A percentile compares a stretch with the other conserved stretches of the same genome.
phyloP scores from a whole-genome alignment of 1,140 invertebrate species.

The Chrysomallon squamiferum region DNA sequence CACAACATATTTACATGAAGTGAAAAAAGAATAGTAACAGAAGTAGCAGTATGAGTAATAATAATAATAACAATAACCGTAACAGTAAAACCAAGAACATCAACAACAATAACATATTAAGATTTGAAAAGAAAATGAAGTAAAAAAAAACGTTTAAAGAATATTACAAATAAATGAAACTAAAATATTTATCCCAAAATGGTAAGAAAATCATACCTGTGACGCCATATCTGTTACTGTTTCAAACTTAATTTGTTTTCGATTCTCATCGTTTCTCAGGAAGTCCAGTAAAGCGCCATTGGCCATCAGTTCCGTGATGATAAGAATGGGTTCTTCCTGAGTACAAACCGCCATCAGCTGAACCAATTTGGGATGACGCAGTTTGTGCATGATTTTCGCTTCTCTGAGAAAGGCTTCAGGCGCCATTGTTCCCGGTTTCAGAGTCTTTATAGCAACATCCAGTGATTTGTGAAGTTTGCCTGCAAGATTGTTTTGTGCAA shows the following conservation, averaged over 20 bases:
- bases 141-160: neutral
- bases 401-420: conserved; percentile 97
- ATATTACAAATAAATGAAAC: neutral
- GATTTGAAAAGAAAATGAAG: too few species aligned
- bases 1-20: too few species aligned
- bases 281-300: conserved; percentile 90
- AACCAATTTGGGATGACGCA: conserved; percentile 93
- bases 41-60: too few species aligned
- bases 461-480: conserved; percentile 88
- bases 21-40: too few species aligned
- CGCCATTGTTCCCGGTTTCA: conserved; percentile 95
- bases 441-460: conserved; percentile 95
- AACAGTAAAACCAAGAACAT: too few species aligned
- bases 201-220: too few species aligned
- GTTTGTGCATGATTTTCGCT: conserved; percentile 99
- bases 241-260: conserved; percentile 74
- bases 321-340: conserved; percentile 97
- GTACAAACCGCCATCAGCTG: conserved; percentile 99
- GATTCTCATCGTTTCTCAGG: conserved; percentile 72
- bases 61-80: too few species aligned
- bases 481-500: conserved; percentile 24
- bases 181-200: too few species aligned
- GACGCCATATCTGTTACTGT: conserved; percentile 94
- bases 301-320: conserved; percentile 99
- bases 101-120: too few species aligned